A percentile compares a stretch with the other conserved stretches of the same genome.
These are phyloP conservation scores for Tribolium freemani DNA, from an alignment of 2,888 invertebrate species.

Conservation along the genomic window DNA sequence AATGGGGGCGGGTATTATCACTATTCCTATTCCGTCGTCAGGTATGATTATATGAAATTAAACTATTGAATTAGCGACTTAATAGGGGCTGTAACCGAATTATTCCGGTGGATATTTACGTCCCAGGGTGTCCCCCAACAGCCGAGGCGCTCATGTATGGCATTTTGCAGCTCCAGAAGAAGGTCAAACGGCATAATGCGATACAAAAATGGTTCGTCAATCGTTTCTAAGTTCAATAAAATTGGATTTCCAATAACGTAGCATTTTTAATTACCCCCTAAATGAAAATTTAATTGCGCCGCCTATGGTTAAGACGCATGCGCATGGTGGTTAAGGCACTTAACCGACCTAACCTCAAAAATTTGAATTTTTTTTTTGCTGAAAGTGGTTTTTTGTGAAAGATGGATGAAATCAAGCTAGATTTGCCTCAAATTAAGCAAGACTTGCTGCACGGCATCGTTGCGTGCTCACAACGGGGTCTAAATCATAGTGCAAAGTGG, in stretches of 20 bases:
- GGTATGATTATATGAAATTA: conserved; percentile 63
- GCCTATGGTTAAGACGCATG: neutral
- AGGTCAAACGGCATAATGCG: conserved; percentile 92
- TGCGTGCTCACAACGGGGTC: conserved; percentile 85
- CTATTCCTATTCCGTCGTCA: conserved; percentile 98
- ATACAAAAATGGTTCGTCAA: conserved; percentile 96
- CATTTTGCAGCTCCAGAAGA: conserved; percentile 95
- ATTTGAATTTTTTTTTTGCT: conserved; percentile 4
- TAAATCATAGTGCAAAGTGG: conserved; percentile 89
- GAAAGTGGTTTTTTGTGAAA: neutral
- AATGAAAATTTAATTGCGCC: neutral
- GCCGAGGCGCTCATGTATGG: conserved; percentile 98
- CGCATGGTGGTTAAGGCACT: neutral
- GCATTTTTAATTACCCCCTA: too few species aligned
- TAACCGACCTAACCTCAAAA: neutral
- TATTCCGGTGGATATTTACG: conserved; percentile 98
- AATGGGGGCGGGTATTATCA: conserved; percentile 99
- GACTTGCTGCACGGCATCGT: conserved; percentile 76
- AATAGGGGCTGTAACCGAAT: conserved; percentile 95
- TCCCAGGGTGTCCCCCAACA: conserved; percentile 98
- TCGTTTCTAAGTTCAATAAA: conserved; percentile 63
- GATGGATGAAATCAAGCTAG: conserved; percentile 63
- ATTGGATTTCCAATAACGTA: neutral
- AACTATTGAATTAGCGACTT: conserved; percentile 45
- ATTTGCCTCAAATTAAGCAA: conserved; percentile 75